Evolutionary conservation across 2,113 vertebrate species (phyloP).

Genomic region (Limanda limanda): DNA sequence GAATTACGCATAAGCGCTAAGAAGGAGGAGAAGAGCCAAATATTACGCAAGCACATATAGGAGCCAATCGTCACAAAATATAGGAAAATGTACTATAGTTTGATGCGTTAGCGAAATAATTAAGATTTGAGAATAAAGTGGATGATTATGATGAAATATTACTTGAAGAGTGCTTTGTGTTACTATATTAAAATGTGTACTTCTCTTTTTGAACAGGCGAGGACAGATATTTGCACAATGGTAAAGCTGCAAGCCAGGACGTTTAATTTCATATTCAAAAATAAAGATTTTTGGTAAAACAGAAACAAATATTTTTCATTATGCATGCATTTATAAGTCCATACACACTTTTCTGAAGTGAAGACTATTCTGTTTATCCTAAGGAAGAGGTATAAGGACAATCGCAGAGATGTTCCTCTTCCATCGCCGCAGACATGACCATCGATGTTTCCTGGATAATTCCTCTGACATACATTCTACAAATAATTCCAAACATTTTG

Average conservation of each 20-base stretch:
- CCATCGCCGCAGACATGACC: background rate
- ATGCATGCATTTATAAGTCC: background rate
- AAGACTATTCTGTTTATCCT: background rate
- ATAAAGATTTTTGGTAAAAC: background rate
- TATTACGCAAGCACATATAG: background rate
- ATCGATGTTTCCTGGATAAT: background rate
- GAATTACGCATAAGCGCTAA: constrained; percentile 19
- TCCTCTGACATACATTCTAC: background rate
- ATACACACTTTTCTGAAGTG: background rate
- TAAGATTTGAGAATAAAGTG: too few relatives aligned
- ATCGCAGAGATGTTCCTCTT: background rate
- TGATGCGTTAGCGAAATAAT: too few relatives aligned
- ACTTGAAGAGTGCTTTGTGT: too few relatives aligned
- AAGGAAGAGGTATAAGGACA: background rate
- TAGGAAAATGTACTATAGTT: too few relatives aligned
- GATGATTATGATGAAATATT: too few relatives aligned
- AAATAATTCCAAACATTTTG: background rate
- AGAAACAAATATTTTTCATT: background rate
- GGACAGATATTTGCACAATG: too few relatives aligned
- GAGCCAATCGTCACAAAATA: background rate
- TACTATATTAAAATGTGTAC: too few relatives aligned
- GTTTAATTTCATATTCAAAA: background rate
- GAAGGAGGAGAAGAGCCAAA: background rate
- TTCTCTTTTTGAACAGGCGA: too few relatives aligned
- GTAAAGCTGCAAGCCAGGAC: too few relatives aligned